Evolutionary conservation across 2,888 invertebrate genomes (phyloP).

Genomic region (Leptarthrus brevirostris): DNA sequence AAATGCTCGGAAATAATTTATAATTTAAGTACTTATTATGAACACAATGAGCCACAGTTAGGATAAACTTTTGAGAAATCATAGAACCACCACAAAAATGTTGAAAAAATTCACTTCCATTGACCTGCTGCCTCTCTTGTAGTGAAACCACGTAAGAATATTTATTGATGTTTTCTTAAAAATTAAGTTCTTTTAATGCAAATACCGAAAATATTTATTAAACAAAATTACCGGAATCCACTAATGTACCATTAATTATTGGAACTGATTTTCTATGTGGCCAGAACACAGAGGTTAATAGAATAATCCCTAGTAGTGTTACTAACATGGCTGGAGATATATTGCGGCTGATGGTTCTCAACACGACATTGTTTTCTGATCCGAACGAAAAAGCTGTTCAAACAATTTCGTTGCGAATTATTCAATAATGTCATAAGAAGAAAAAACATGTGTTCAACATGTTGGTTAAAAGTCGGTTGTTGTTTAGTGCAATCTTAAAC

Average conservation of each 20-base stretch:
- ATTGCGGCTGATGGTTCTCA: not conserved
- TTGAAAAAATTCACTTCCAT: conserved; percentile 53
- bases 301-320: not conserved
- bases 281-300: not conserved
- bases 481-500: no score
- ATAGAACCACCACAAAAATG: conserved; percentile 66
- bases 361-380: not conserved
- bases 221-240: conserved; percentile 5
- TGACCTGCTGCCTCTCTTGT: conserved; percentile 57
- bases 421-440: no score
- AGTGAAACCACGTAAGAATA: conserved; percentile 64
- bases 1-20: not conserved
- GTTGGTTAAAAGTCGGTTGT: no score
- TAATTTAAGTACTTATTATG: conserved; percentile 61
- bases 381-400: conserved; percentile 18
- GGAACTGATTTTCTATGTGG: not conserved
- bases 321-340: not conserved
- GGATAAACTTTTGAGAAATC: conserved; percentile 61
- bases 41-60: conserved; percentile 65
- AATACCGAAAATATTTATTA: not conserved
- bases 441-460: no score
- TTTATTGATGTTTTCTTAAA: conserved; percentile 1
- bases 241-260: not conserved
- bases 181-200: not conserved
- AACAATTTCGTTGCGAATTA: conserved; percentile 7